Evolutionary conservation across 2,888 invertebrate genomes (phyloP), one percentile per base, ranked within the genome.

Genomic region (Eustalomyia histrio): DNA sequence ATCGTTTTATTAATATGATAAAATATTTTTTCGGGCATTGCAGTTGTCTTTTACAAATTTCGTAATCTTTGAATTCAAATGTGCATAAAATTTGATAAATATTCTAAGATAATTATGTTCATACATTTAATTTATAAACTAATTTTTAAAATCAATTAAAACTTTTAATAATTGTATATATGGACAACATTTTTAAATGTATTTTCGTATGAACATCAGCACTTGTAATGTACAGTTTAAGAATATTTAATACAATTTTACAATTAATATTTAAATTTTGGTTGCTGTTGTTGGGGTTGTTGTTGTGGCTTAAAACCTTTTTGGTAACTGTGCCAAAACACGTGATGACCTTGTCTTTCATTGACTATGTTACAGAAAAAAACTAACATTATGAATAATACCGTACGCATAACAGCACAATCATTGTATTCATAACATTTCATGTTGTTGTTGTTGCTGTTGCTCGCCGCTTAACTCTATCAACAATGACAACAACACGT

Each of bases 291-390:
- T 57, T 29, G 33, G n/a, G 5, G 5, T 24, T 35, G 8, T 17
- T 33, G 29, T 33, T 58, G 29, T 58, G 16, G 33, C 47, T n/a
- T 0, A 47, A 47, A 47, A 47, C 43, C 43, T 47, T 47, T 47
- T n/a, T 58, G 65, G 47, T 71, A 75, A 81, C 74, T 81, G 81
- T 78, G 81, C 81, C 81, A 81, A 78, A 78, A 71, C 69, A 75
- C 71, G 78, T 81, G 74, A 78, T 81, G 81, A 81, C 81, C 81
- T 81, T 81, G 81, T 71, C 78, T 67, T 71, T 75, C 71, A 60
- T 81, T 78, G 78, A 78, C 81, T 63, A 76, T 39, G 50, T 71
- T 71, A 67, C 78, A 67, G 43, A 67, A 67, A 55, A 65, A 55
- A 16, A 14, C 4, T n/a, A 67, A 63, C 18, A 55, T 12, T 67